phyloP scores from a whole-genome alignment of 2,113 vertebrate genomes.

The Anser brachyrhynchus region DNA sequence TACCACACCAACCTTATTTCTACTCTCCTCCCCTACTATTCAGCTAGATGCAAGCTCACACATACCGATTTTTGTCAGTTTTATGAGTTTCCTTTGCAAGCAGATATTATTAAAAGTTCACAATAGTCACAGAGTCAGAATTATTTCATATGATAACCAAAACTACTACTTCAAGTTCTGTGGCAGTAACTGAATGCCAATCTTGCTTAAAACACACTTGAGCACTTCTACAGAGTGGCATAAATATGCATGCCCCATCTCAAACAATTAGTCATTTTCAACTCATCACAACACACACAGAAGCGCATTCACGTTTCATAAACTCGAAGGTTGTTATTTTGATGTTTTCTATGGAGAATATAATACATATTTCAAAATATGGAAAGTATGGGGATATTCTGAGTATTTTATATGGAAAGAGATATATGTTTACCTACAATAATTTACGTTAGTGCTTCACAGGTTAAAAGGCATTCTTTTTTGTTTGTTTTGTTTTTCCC shows the following conservation, averaged over 20 bases:
- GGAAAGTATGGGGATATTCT: not conserved
- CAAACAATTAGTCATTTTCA: not conserved
- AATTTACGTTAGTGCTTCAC: not conserved
- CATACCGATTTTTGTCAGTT: not conserved
- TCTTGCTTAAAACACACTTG: not conserved
- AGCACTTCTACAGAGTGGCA: not conserved
- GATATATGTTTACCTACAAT: not conserved
- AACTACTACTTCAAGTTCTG: not conserved
- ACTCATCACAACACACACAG: not conserved
- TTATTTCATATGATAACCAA: not conserved
- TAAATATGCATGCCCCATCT: fast-evolving
- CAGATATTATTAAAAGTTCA: not conserved
- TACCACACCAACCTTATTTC: not conserved
- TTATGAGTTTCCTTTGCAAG: not conserved
- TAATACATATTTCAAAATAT: not conserved
- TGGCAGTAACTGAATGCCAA: not conserved
- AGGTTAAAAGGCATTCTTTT: not conserved
- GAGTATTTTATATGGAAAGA: not conserved
- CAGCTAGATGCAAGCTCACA: not conserved
- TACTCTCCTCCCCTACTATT: not conserved
- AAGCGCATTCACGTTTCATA: not conserved
- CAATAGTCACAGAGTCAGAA: not conserved
- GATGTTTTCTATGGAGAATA: not conserved
- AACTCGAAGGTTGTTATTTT: not conserved
- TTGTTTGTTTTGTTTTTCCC: too few species aligned